Evolutionary conservation across 2,888 invertebrate species (phyloP).

Genomic region (Microctonus hyperodae): DNA sequence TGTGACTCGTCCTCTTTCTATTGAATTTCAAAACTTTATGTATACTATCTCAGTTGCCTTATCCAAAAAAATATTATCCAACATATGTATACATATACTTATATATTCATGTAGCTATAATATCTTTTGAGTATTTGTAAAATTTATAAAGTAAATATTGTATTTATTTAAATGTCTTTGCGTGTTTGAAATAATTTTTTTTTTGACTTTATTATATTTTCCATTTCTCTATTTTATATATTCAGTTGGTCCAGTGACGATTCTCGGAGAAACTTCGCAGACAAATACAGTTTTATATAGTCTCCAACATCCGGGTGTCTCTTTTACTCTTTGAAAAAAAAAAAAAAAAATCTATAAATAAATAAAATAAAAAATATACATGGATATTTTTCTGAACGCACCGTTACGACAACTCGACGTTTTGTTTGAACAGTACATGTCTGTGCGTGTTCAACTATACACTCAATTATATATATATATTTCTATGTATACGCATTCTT

Average conservation of each 20-base stretch:
- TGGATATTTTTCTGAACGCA: background rate
- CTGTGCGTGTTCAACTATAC: background rate
- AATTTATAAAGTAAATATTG: background rate
- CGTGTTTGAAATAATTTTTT: background rate
- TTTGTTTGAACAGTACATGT: background rate
- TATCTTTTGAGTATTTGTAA: background rate
- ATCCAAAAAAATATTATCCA: constrained; percentile 2
- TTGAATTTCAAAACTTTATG: constrained; percentile 10
- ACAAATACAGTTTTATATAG: background rate
- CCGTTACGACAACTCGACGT: constrained; percentile 5
- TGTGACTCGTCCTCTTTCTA: constrained; percentile 11
- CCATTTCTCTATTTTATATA: background rate
- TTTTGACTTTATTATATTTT: background rate
- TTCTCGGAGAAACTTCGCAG: background rate
- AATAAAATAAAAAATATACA: background rate
- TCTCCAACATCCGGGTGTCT: constrained; percentile 7
- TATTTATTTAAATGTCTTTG: background rate
- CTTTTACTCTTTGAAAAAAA: background rate
- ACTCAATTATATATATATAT: background rate
- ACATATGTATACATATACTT: too few species aligned
- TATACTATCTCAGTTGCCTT: background rate
- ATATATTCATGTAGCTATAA: background rate
- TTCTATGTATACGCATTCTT: too few species aligned
- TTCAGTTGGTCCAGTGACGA: background rate
- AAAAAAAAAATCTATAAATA: background rate